Evolutionary conservation across 2,888 invertebrate species (phyloP), one percentile per base, ranked within the genome.

Genomic region (Schrankia costaestrigalis): DNA sequence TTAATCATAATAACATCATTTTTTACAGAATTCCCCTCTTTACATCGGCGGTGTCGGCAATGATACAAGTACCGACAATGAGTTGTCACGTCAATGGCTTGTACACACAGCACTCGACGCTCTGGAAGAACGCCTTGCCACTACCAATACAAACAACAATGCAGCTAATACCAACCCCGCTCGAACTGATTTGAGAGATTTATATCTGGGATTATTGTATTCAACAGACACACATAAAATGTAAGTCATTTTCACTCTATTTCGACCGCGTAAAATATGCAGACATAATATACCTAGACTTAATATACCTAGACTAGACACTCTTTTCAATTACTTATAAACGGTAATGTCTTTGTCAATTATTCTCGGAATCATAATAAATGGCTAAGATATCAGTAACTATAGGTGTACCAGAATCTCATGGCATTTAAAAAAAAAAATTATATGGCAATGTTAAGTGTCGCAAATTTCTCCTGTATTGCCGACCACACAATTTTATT

Each of bases 181-280:
- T 0, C 70, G 86, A 3, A 91, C 93, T 39, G 97, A 98, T 71
- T 87, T 94, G 19, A 89, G 97, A 46, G 98, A 98, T 74, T 89
- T 97, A 2, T 98, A 97, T 75, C 89, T 98, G 36, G 98, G 98
- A 13, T 85, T 97, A 46, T 89, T 98, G 4, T 97, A 97, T 79
- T 95, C 97, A 0, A 95, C 97, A 4, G 98, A 98, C 86, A 97
- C 96, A 49, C 97, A 97, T 80, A 97, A 97, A 91, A 96, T 98
- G 97, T 97, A 90, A 65, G 76, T n/a, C n/a, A n/a, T n/a, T n/a
- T n/a, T n/a, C n/a, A n/a, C n/a, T n/a, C n/a, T n/a, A n/a, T n/a
- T n/a, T n/a, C n/a, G n/a, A n/a, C n/a, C n/a, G n/a, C n/a, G n/a
- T 51, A 0, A 26, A 26, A 25, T 2, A 26, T 33, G 9, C 1